Conservation (phyloP, 2,113 vertebrate genomes). For the Pteruthius melanotis region DNA sequence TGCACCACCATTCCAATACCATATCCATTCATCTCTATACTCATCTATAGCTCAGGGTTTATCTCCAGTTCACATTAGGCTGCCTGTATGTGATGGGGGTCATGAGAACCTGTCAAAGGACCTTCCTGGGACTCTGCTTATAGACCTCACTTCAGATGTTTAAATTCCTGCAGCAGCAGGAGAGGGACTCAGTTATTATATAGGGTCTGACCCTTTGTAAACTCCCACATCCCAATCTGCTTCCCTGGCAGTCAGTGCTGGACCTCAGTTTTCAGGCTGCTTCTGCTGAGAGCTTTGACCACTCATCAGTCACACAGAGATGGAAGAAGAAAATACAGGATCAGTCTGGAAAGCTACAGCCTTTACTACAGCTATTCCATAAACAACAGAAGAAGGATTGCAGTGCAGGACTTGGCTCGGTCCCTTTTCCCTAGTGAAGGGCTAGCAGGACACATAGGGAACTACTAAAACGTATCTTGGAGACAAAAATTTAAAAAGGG, state of each 20-base stretch:
- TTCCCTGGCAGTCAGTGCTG: neutral
- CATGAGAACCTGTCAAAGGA: neutral
- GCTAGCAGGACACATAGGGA: neutral
- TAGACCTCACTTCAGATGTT: neutral
- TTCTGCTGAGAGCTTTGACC: neutral
- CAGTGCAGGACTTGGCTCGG: neutral
- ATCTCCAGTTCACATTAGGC: neutral
- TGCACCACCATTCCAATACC: neutral
- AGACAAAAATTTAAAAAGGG: fast-evolving
- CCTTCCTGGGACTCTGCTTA: neutral
- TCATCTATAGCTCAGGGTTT: neutral
- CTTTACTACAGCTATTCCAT: neutral
- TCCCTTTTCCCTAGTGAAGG: neutral
- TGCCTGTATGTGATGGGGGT: neutral
- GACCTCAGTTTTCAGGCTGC: neutral
- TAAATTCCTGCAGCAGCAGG: neutral
- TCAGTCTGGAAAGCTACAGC: neutral
- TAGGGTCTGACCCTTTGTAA: neutral
- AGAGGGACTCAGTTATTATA: neutral
- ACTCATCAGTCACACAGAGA: neutral
- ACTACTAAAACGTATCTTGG: neutral
- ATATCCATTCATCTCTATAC: no score
- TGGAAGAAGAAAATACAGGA: neutral
- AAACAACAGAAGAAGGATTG: neutral
- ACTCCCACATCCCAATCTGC: neutral